These are phyloP conservation scores for Drosophila melanosoma DNA, from an alignment of 2,888 invertebrate species.

Conservation along the genomic window DNA sequence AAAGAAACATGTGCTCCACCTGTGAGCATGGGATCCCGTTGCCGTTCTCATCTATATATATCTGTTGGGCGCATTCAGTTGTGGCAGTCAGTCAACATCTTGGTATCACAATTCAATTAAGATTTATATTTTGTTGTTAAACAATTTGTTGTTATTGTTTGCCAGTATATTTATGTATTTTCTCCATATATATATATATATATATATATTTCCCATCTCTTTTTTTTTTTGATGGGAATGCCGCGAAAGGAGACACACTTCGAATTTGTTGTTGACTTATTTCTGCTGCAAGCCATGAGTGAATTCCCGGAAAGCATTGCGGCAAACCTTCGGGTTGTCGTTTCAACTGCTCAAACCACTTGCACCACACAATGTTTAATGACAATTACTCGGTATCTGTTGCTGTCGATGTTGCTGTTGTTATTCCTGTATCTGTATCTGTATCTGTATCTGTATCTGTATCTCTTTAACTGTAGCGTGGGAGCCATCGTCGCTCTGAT, in stretches of 20 bases:
- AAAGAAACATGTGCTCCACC: conserved; percentile 29
- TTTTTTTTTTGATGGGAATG: conserved; percentile 41
- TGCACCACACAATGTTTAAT: conserved; percentile 62
- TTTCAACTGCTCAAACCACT: conserved; percentile 59
- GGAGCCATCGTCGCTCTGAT: conserved; percentile 54
- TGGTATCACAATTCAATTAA: conserved; percentile 81
- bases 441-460: conserved; percentile 17
- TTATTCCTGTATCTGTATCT: conserved; percentile 30
- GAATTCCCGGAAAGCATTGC: conserved; percentile 80
- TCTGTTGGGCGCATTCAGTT: conserved; percentile 5
- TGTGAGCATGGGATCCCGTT: conserved; percentile 30
- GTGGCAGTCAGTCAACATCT: conserved; percentile 44
- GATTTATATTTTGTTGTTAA: conserved; percentile 80
- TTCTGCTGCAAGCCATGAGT: conserved; percentile 37
- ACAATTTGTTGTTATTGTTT: conserved; percentile 76
- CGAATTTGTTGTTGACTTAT: conserved; percentile 71
- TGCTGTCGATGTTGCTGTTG: not conserved
- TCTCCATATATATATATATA: conserved; percentile 34
- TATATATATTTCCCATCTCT: conserved; percentile 37
- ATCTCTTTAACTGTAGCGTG: conserved; percentile 70
- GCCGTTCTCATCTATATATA: conserved; percentile 4
- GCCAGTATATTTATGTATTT: conserved; percentile 58
- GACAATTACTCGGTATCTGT: conserved; percentile 63
- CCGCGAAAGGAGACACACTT: conserved; percentile 43
- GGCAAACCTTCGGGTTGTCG: conserved; percentile 65